Percentiles rank a stretch among this genome's conserved stretches.
These are phyloP conservation scores for Hoplodrina ambigua DNA, from an alignment of 2,888 invertebrate genomes.

Conservation along the genomic window DNA sequence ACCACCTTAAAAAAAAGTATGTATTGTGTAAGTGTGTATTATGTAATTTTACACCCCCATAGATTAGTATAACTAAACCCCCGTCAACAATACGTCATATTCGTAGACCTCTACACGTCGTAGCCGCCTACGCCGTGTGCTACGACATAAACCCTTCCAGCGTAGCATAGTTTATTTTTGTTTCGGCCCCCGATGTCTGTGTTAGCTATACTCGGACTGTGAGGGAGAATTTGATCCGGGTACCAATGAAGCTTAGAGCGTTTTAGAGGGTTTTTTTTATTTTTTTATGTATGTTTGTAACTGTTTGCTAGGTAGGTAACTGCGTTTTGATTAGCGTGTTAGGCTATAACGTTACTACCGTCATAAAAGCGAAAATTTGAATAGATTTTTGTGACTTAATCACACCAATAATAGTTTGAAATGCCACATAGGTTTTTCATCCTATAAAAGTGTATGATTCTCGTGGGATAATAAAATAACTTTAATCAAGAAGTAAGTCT, in stretches of 20 bases:
- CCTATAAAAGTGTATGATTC: too few species aligned
- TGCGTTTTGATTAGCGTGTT: neutral
- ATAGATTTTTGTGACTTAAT: too few species aligned
- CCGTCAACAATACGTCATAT: conserved; percentile 10
- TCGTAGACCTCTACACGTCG: conserved; percentile 49
- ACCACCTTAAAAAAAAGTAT: too few species aligned
- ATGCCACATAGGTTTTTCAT: too few species aligned
- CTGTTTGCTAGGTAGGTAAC: neutral
- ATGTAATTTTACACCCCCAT: too few species aligned
- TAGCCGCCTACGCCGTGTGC: conserved; percentile 55
- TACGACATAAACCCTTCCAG: conserved; percentile 46
- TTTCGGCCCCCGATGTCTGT: conserved; percentile 39
- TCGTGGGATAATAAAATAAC: too few species aligned
- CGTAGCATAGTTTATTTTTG: conserved; percentile 54
- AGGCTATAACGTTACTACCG: too few species aligned
- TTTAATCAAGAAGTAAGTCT: too few species aligned
- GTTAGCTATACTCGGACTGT: conserved; percentile 12
- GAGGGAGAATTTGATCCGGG: conserved; percentile 18
- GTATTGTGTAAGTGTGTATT: too few species aligned
- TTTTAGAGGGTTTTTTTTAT: conserved; percentile 35
- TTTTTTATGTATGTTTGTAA: neutral
- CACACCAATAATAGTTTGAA: too few species aligned
- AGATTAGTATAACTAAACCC: neutral
- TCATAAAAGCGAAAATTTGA: too few species aligned
- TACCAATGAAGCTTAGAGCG: conserved; percentile 22